These are phyloP conservation scores for Erebia ligea DNA, from an alignment of 2,888 invertebrate species.

Conservation along the genomic window DNA sequence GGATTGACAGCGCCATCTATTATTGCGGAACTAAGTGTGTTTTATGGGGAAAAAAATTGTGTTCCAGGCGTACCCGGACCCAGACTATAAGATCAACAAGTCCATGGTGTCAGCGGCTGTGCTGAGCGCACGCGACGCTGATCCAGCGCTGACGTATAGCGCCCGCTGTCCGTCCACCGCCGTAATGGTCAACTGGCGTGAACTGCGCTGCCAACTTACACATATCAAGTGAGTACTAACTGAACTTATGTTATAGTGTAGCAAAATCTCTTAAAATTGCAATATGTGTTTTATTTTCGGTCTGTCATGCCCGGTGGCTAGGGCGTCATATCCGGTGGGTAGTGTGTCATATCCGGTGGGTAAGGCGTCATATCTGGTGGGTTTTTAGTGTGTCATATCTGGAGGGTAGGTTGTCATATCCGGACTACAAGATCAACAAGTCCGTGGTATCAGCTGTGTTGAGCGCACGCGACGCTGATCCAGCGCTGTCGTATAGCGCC, in stretches of 20 bases:
- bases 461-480: slow-evolving; percentile 79
- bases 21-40: too few species aligned
- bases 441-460: slow-evolving; percentile 88
- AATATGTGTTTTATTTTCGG: too few species aligned
- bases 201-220: slow-evolving; percentile 76
- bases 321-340: too few species aligned
- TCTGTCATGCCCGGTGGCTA: too few species aligned
- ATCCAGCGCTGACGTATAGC: slow-evolving; percentile 86
- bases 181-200: slow-evolving; percentile 96
- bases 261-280: too few species aligned
- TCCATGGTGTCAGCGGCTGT: slow-evolving; percentile 89
- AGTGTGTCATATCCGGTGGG: too few species aligned
- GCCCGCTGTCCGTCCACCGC: slow-evolving; percentile 92
- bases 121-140: slow-evolving; percentile 79
- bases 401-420: slow-evolving; percentile 67
- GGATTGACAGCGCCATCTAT: too few species aligned
- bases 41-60: too few species aligned
- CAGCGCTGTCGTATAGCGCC: slow-evolving; percentile 87
- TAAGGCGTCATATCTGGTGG: too few species aligned
- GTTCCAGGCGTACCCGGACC: slow-evolving; percentile 91
- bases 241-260: too few species aligned
- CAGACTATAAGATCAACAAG: slow-evolving; percentile 96
- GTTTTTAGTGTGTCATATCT: too few species aligned
- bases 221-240: slow-evolving; percentile 51
- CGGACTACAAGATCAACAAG: slow-evolving; percentile 96